Conservation (phyloP, 2,888 invertebrate species). For the Yponomeuta evonymella region DNA sequence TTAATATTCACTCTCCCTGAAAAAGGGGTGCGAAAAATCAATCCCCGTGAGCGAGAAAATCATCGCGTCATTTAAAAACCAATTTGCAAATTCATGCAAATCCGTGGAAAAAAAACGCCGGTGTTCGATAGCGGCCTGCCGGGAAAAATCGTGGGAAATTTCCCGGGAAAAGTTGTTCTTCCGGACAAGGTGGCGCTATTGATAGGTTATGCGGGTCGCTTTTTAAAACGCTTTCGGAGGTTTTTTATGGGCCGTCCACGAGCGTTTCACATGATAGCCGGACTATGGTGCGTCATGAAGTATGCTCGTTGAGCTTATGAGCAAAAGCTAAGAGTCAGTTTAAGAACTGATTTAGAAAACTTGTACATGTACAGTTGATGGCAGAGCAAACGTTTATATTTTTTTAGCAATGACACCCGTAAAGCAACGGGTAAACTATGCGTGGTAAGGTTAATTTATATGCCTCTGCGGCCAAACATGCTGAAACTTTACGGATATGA, state of each 20-base stretch:
- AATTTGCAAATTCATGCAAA: conserved; percentile 18
- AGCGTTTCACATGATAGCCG: conserved; percentile 33
- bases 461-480: too few species aligned
- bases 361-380: too few species aligned
- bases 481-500: too few species aligned
- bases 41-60: conserved; percentile 8
- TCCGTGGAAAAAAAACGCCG: conserved; percentile 1
- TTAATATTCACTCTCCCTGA: neutral
- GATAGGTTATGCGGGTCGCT: conserved; percentile 52
- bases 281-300: neutral
- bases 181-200: conserved; percentile 53
- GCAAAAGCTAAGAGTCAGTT: too few species aligned
- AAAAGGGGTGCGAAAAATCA: conserved; percentile 4
- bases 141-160: conserved; percentile 13
- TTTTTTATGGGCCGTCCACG: conserved; percentile 31
- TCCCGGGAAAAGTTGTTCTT: conserved; percentile 19
- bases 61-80: conserved; percentile 13
- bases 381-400: too few species aligned
- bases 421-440: too few species aligned
- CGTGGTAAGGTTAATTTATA: too few species aligned
- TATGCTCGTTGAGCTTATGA: neutral
- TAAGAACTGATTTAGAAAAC: too few species aligned
- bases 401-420: too few species aligned
- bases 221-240: conserved; percentile 40
- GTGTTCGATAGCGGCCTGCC: conserved; percentile 11